Conservation (phyloP, 2,797 vertebrate genomes). For the Erpetoichthys calabaricus region DNA sequence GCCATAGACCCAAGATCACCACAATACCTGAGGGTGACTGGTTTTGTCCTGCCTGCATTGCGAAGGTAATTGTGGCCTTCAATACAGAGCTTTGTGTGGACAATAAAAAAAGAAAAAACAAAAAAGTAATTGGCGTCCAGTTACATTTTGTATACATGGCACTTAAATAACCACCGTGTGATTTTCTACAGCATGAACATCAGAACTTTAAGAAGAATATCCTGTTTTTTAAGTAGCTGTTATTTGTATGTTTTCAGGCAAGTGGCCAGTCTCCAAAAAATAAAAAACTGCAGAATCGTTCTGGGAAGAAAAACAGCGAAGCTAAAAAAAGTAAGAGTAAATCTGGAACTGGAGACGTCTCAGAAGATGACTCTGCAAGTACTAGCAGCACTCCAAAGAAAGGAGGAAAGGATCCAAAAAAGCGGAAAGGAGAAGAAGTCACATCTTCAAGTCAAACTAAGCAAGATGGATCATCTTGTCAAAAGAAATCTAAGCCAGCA, state of each 20-base stretch:
- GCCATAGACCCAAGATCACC: slow-evolving; percentile 93
- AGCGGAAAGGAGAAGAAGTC: slow-evolving; percentile 72
- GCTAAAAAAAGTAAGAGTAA: slow-evolving; percentile 63
- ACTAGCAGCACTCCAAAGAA: slow-evolving; percentile 73
- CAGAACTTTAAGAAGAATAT: no score
- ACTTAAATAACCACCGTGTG: no score
- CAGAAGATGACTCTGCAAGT: slow-evolving; percentile 68
- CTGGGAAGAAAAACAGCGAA: slow-evolving; percentile 64
- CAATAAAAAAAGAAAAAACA: not conserved
- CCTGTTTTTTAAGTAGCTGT: no score
- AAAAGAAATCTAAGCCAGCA: slow-evolving; percentile 76
- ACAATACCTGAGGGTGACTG: slow-evolving; percentile 94
- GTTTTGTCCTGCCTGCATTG: slow-evolving; percentile 97
- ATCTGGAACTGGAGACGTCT: slow-evolving; percentile 50
- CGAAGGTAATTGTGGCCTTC: slow-evolving; percentile 61
- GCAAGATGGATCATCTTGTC: slow-evolving; percentile 63
- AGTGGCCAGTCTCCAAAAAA: slow-evolving; percentile 73
- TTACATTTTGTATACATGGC: not conserved
- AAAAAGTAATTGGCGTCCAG: not conserved
- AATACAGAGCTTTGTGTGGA: slow-evolving; percentile 5
- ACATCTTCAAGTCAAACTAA: slow-evolving; percentile 48
- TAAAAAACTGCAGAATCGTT: slow-evolving; percentile 69
- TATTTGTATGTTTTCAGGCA: slow-evolving; percentile 47
- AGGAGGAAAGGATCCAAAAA: slow-evolving; percentile 68
- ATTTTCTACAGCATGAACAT: no score